Percentiles rank a stretch among this genome's conserved stretches.
Conservation (phyloP, 2,797 vertebrate species). For the Apodemus agrarius region DNA sequence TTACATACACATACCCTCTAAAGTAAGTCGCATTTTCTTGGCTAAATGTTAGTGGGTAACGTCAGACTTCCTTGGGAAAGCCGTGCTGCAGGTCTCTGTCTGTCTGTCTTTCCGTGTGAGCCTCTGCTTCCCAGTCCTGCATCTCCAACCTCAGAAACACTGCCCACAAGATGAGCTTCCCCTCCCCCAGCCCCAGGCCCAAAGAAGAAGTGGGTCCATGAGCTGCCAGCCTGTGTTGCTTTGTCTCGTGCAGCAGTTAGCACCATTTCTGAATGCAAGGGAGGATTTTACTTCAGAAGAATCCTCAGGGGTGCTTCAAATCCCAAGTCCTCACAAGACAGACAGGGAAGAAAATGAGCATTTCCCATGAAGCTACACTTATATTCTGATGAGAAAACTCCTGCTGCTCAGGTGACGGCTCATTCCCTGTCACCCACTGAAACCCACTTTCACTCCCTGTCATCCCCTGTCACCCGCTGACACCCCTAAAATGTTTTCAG, state of each 20-base stretch:
- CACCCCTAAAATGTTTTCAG: background rate
- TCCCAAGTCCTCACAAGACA: slow-evolving; percentile 62
- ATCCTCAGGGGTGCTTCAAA: slow-evolving; percentile 45
- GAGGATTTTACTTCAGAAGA: slow-evolving; percentile 32
- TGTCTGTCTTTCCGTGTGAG: background rate
- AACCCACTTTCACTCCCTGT: background rate
- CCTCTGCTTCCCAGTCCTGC: background rate
- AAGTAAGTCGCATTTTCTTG: slow-evolving; percentile 58
- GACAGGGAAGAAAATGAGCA: slow-evolving; percentile 15
- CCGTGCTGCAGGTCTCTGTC: background rate
- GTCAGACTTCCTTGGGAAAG: slow-evolving; percentile 19
- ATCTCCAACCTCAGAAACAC: background rate
- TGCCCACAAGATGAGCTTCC: background rate
- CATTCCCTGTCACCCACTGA: background rate
- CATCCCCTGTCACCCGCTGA: background rate
- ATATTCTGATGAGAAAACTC: background rate
- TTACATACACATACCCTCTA: slow-evolving; percentile 56
- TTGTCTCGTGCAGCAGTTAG: slow-evolving; percentile 17
- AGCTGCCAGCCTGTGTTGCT: background rate
- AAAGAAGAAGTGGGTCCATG: background rate
- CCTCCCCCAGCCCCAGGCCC: background rate
- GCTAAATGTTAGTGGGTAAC: slow-evolving; percentile 70
- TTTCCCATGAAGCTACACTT: slow-evolving; percentile 24
- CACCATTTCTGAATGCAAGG: slow-evolving; percentile 32
- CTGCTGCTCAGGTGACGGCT: background rate